A percentile compares a stretch with the other conserved stretches of the same genome.
Evolutionary conservation across 2,888 invertebrate species (phyloP).

Genomic region (Machimus atricapillus): DNA sequence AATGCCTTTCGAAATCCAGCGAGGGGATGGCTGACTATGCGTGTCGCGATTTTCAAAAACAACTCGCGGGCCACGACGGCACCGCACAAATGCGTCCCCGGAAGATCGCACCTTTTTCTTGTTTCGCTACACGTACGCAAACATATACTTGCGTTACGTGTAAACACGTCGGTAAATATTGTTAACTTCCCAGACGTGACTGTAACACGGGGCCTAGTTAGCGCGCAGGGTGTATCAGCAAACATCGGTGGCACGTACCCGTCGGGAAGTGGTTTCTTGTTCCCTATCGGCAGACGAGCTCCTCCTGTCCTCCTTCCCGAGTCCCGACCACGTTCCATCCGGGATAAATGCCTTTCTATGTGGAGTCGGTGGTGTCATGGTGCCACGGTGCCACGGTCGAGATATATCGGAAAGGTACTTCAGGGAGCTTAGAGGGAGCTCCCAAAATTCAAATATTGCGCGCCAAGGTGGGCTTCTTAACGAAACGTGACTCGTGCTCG

Average conservation of each 20-base stretch:
- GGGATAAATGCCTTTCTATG: neutral
- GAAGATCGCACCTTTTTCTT: neutral
- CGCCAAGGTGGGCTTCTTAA: neutral
- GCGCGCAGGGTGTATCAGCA: neutral
- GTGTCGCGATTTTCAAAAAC: slow-evolving; percentile 17
- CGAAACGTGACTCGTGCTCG: slow-evolving; percentile 4
- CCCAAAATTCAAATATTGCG: neutral
- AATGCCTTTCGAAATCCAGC: neutral
- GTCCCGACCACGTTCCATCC: neutral
- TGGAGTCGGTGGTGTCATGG: neutral
- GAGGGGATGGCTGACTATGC: neutral
- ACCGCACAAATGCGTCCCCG: neutral
- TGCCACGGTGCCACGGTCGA: neutral
- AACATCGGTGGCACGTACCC: slow-evolving; percentile 20
- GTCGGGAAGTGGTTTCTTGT: neutral
- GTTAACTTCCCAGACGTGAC: slow-evolving; percentile 35
- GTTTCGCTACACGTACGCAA: slow-evolving; percentile 6
- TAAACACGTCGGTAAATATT: slow-evolving; percentile 38
- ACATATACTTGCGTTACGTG: slow-evolving; percentile 26
- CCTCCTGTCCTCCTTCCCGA: neutral
- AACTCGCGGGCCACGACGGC: neutral
- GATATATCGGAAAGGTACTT: neutral
- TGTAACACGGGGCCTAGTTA: neutral
- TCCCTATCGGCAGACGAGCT: neutral
- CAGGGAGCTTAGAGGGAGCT: neutral